Percentiles rank a stretch among this genome's conserved stretches.
phyloP scores from a whole-genome alignment of 2,797 vertebrate species.

The Gephyroberyx darwinii region DNA sequence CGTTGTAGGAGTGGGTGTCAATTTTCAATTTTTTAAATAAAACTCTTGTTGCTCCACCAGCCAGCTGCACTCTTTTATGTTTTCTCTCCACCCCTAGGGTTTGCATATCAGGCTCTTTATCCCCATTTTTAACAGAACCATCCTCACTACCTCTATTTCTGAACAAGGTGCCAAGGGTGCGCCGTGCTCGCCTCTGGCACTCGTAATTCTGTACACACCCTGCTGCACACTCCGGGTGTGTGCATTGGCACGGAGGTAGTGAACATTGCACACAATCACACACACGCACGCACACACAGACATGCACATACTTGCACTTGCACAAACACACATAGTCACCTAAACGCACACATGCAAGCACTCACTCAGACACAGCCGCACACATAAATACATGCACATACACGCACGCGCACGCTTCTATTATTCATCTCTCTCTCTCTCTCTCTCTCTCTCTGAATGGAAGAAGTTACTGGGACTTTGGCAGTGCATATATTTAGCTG shows the following conservation, averaged over 20 bases:
- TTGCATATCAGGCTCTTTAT: constrained; percentile 5
- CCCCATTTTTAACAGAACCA: neutral
- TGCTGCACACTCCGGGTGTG: constrained; percentile 36
- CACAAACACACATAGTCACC: neutral
- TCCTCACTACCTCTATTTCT: constrained; percentile 10
- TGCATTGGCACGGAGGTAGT: constrained; percentile 33
- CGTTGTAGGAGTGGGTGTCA: no score
- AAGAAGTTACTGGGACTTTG: constrained; percentile 40
- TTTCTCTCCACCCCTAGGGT: neutral
- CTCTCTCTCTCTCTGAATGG: constrained; percentile 21
- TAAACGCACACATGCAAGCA: neutral
- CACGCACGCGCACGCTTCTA: neutral
- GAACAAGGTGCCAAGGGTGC: neutral
- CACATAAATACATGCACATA: neutral
- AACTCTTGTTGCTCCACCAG: neutral
- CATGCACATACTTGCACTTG: neutral
- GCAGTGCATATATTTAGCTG: constrained; percentile 63
- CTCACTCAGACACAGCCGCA: neutral
- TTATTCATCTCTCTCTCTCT: constrained; percentile 6
- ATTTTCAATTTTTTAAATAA: no score
- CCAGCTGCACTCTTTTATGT: neutral
- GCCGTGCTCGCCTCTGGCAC: constrained; percentile 20
- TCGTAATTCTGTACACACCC: constrained; percentile 2
- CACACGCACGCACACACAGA: neutral
- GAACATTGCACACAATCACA: constrained; percentile 11